A percentile compares a stretch with the other conserved stretches of the same genome.
Conservation (phyloP, 2,113 vertebrate genomes). For the Gymnorhina tibicen region DNA sequence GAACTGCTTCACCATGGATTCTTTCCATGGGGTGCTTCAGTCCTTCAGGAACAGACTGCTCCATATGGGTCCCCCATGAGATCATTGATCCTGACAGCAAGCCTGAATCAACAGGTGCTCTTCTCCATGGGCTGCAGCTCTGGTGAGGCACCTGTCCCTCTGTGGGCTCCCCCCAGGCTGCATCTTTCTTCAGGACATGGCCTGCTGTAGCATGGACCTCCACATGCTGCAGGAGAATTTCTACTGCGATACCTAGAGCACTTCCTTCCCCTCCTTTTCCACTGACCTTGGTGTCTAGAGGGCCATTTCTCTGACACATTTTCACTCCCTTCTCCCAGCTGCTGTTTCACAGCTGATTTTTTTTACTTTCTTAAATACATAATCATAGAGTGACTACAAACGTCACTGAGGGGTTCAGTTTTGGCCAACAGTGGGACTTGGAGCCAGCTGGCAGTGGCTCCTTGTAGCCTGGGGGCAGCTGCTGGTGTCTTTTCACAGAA, state of each 20-base stretch:
- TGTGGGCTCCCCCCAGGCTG: fast-evolving
- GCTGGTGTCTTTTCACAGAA: background rate
- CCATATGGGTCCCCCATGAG: fast-evolving
- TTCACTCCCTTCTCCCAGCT: background rate
- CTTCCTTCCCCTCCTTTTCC: background rate
- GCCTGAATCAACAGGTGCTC: too few relatives aligned
- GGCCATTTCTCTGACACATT: background rate
- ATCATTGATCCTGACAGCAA: background rate
- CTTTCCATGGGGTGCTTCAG: fast-evolving
- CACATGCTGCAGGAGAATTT: background rate
- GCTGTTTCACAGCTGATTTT: background rate
- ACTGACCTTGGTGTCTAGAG: background rate
- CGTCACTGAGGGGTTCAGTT: background rate
- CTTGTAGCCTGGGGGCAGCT: background rate
- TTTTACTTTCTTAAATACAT: background rate
- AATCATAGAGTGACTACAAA: background rate
- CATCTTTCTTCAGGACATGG: background rate
- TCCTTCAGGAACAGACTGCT: background rate
- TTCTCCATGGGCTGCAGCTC: background rate
- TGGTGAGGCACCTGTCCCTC: fast-evolving
- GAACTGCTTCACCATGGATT: background rate
- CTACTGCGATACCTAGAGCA: fast-evolving
- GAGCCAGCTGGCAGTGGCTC: background rate
- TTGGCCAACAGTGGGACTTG: background rate
- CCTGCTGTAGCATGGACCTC: fast-evolving